Conservation (phyloP, 2,113 vertebrate genomes). For the Eulacestoma nigropectus region DNA sequence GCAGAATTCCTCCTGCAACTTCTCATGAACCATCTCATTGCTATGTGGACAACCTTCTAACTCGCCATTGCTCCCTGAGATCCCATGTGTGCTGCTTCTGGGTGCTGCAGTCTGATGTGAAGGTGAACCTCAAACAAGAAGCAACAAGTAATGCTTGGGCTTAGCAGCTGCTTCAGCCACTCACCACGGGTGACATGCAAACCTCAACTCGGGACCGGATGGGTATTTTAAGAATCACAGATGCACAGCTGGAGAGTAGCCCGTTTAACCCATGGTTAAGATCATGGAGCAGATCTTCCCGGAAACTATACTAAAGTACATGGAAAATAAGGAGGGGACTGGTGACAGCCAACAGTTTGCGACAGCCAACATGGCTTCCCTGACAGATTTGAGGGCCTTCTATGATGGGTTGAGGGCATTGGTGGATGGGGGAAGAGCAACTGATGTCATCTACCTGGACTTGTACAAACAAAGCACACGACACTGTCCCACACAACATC, state of each 20-base stretch:
- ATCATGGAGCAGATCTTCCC: not conserved
- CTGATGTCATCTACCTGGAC: not conserved
- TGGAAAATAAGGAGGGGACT: not conserved
- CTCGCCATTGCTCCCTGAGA: not conserved
- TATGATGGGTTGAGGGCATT: not conserved
- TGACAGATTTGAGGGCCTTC: not conserved
- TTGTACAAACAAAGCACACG: not conserved
- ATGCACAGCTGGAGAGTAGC: not conserved
- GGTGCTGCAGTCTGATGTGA: not conserved
- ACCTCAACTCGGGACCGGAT: not conserved
- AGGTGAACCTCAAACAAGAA: not conserved
- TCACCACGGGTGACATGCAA: not conserved
- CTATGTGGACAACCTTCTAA: not conserved
- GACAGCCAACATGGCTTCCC: not conserved
- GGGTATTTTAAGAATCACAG: slow-evolving; percentile 42
- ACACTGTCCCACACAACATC: not conserved
- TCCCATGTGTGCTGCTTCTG: not conserved
- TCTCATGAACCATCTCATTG: not conserved
- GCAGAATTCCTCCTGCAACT: not conserved
- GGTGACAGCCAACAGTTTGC: not conserved
- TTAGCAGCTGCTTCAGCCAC: slow-evolving; percentile 56
- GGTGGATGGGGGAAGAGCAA: not conserved
- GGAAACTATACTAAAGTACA: not conserved
- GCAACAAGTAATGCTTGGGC: not conserved
- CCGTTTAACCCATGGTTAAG: not conserved